Conservation (phyloP, 1,140 invertebrate genomes). For the Pogonognathellus flavescens region DNA sequence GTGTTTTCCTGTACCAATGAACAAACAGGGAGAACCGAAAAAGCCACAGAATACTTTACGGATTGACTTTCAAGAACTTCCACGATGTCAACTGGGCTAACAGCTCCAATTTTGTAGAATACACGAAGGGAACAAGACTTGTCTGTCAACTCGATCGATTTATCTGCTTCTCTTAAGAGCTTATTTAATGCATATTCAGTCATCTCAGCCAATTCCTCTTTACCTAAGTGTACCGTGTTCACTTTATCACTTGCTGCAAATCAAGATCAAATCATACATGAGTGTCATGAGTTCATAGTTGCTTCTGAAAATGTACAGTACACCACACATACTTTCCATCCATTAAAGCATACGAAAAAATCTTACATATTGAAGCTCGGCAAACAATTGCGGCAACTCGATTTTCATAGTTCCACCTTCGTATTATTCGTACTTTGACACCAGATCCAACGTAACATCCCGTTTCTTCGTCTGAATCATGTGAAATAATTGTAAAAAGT, state of each 20-base stretch:
- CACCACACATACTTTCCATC: too few species aligned
- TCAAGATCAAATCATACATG: background rate
- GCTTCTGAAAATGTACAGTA: too few species aligned
- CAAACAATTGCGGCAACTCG: slow-evolving; percentile 87
- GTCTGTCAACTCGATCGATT: slow-evolving; percentile 69
- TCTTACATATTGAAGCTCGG: slow-evolving; percentile 80
- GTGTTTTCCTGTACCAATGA: slow-evolving; percentile 83
- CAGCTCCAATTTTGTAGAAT: slow-evolving; percentile 79
- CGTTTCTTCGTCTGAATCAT: slow-evolving; percentile 84
- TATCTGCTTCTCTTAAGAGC: slow-evolving; percentile 75
- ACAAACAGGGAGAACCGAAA: slow-evolving; percentile 81
- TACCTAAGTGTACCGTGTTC: slow-evolving; percentile 66
- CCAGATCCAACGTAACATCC: slow-evolving; percentile 78
- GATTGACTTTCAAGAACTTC: slow-evolving; percentile 73
- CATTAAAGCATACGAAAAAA: too few species aligned
- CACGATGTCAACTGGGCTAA: slow-evolving; percentile 73
- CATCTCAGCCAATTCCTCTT: slow-evolving; percentile 77
- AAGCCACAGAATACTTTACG: slow-evolving; percentile 66
- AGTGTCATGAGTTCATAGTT: background rate
- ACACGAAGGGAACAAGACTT: slow-evolving; percentile 77
- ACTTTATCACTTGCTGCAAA: slow-evolving; percentile 17
- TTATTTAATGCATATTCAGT: slow-evolving; percentile 81
- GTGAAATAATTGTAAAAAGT: slow-evolving; percentile 65
- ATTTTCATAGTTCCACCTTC: slow-evolving; percentile 89
- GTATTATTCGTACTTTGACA: slow-evolving; percentile 78